phyloP scores from a whole-genome alignment of 2,113 vertebrate genomes.

The Stomatorhinus ivindoensis region DNA sequence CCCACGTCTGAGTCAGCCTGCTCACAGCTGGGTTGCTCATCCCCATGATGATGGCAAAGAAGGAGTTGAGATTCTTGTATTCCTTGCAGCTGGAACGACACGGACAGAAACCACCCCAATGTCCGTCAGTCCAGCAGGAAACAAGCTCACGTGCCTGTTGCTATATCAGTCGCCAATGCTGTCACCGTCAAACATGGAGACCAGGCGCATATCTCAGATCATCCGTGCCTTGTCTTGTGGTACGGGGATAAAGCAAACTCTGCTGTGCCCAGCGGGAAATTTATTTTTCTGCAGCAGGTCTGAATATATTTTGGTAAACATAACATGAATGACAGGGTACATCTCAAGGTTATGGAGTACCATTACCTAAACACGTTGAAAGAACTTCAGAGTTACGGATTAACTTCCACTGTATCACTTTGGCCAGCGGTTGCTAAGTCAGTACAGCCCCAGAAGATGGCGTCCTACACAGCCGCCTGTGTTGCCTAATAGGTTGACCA shows the following conservation, averaged over 20 bases:
- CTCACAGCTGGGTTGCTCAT: conserved; percentile 94
- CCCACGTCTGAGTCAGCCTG: conserved; percentile 87
- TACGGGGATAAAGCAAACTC: background rate
- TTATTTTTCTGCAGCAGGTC: background rate
- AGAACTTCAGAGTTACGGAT: background rate
- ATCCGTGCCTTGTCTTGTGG: background rate
- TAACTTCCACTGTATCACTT: background rate
- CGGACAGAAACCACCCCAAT: background rate
- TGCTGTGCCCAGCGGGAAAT: background rate
- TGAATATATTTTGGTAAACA: background rate
- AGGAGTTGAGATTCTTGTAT: conserved; percentile 95
- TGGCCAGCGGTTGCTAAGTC: background rate
- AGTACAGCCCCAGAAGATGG: background rate
- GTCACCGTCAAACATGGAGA: background rate
- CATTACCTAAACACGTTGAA: background rate
- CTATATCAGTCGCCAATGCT: background rate
- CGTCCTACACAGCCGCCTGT: background rate
- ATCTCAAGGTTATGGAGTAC: background rate
- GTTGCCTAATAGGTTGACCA: background rate
- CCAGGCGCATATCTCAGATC: background rate
- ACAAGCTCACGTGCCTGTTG: background rate
- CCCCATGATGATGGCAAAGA: conserved; percentile 96
- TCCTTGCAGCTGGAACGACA: conserved; percentile 80
- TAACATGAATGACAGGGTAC: background rate
- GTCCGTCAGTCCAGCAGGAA: background rate